Evolutionary conservation across 2,888 invertebrate species (phyloP), one percentile per base, ranked within the genome.

Genomic region (Taenaris catops): DNA sequence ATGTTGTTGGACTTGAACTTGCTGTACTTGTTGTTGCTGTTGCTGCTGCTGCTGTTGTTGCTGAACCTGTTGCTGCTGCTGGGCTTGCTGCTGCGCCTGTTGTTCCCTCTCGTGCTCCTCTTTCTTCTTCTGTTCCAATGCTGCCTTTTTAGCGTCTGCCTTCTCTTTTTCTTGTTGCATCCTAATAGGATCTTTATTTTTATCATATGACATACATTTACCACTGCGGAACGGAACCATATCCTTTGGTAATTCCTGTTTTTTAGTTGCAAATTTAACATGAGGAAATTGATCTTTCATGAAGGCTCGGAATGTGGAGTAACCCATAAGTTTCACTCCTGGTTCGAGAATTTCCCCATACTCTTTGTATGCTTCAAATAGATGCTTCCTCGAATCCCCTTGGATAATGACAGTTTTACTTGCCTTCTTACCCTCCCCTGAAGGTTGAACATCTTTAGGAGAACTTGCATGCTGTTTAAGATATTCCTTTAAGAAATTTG

Each of bases 201-300:
- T 87, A 45, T 88, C 87, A 41, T 87, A 87, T 0, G 67, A 49
- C 87, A 88, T 88, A 50, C 87, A 88, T 50, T 88, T 87, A n/a
- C 87, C 87, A 42, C 87, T 88, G 34, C 87, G 83, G 68, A 87
- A 87, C 2, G 87, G 87, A 34, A 86, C 74, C 67, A 81, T 64
- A 9, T 87, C 86, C 53, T 87, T 87, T 2, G 80, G 72, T 33
- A 84, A 48, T 34, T 87, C 81, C 43, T 84, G 78, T 48, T 84
- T 87, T 54, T 90, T 91, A 0, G 90, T 89, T 42, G 91, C 92
- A 58, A 93, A 93, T 59, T 91, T 92, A 2, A 93, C 91, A 53
- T 93, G 91, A 1, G 94, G 93, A 66, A 94, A 94, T 60, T 94
- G 94, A 53, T 93, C 93, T 61, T 93, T 93, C 91, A 94, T 92